Evolutionary conservation across 2,888 invertebrate genomes (phyloP).

Genomic region (Psococerastis gibbosa): DNA sequence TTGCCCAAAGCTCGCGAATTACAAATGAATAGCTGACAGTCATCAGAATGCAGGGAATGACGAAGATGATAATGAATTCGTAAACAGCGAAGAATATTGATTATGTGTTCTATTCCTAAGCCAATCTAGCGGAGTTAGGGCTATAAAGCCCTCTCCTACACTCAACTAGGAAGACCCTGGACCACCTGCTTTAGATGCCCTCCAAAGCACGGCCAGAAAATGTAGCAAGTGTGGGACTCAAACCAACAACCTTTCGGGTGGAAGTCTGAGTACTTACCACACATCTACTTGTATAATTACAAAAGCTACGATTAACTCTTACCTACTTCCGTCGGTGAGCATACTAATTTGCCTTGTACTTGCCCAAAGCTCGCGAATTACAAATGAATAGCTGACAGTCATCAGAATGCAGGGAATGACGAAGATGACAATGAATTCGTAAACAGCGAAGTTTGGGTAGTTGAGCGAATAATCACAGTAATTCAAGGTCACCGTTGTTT

Average conservation of each 20-base stretch:
- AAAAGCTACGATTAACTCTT: too few species aligned
- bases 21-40: conserved; percentile 25
- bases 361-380: conserved; percentile 25
- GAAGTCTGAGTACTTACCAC: too few species aligned
- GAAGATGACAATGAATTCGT: conserved; percentile 24
- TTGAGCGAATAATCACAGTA: conserved; percentile 22
- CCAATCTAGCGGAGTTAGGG: too few species aligned
- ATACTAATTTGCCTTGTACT: conserved; percentile 24
- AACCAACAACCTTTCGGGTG: too few species aligned
- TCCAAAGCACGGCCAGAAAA: too few species aligned
- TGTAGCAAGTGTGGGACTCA: too few species aligned
- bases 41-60: conserved; percentile 24
- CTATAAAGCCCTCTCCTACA: too few species aligned
- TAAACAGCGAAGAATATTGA: too few species aligned
- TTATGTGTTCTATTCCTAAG: too few species aligned
- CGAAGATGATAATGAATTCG: conserved; percentile 24
- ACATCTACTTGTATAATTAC: too few species aligned
- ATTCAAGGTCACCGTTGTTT: conserved; percentile 22
- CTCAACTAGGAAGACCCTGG: too few species aligned
- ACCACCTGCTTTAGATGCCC: too few species aligned
- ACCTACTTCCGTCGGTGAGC: conserved; percentile 22
- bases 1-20: conserved; percentile 25
- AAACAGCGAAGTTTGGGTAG: conserved; percentile 21
- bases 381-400: conserved; percentile 25
- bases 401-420: conserved; percentile 24